Evolutionary conservation across 2,888 invertebrate species (phyloP), one percentile per base, ranked within the genome.

Genomic region (Drepana falcataria): DNA sequence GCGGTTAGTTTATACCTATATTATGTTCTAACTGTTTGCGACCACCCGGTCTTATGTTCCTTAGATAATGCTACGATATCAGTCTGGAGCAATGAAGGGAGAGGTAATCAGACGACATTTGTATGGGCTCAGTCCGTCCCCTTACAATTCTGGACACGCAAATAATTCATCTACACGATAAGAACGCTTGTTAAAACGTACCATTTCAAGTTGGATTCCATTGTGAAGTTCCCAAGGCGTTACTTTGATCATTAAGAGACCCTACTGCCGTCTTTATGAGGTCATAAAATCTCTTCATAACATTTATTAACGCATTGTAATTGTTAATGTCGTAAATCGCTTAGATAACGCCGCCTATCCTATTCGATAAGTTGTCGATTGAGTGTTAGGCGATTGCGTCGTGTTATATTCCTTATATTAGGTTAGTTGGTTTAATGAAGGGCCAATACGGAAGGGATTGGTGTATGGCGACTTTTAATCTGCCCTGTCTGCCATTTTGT

Each of bases 261-360:
- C 65, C 59, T 59, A 63, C 54, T 65, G 52, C 61, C 53, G 55
- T 55, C 57, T 68, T 68, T 68, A 68, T 68, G 51, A 53, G 52
- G 57, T 53, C 53, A 65, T 68, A 61, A 68, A 68, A 65, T 65
- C 53, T 64, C 55, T 59, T 60, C 60, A 61, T 56, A 53, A 57
- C 59, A 60, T 68, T 68, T 68, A 68, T 60, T 61, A 65, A 63
- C 58, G 47, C 51, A 54, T 57, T 59, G 69, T 68, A 66, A 68
- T 68, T 68, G 68, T 66, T 66, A 64, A 64, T 62, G 57, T 61
- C 66, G 59, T 65, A 66, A 61, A 64, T 54, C 57, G 61, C 54
- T 48, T n/a, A 49, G 60, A 64, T 68, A 64, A 58, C 65, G 55
- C 62, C 65, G 55, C 62, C 55, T 53, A 47, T 40, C 40, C 52